Percentiles rank a stretch among this genome's conserved stretches.
Conservation (phyloP, 2,113 vertebrate genomes). For the Clarias macrocephalus region DNA sequence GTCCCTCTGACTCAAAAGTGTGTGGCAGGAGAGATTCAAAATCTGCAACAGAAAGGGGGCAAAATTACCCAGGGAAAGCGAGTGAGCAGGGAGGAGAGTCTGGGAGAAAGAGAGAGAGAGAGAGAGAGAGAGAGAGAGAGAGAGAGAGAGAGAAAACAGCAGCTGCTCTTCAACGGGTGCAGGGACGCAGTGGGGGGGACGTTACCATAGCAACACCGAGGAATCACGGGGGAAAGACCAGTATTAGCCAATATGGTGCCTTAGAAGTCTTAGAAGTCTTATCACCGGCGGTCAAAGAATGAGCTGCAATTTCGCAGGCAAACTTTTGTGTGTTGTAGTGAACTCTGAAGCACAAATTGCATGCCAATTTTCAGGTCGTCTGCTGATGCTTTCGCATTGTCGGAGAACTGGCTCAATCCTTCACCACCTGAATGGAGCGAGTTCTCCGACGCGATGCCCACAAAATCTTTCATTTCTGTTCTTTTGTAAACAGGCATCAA, state of each 20-base stretch:
- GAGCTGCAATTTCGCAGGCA: slow-evolving; percentile 57
- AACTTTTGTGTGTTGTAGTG: slow-evolving; percentile 41
- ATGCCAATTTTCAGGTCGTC: slow-evolving; percentile 35
- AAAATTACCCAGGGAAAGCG: slow-evolving; percentile 84
- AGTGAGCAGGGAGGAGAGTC: slow-evolving; percentile 65
- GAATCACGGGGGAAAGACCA: slow-evolving; percentile 72
- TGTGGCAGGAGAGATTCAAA: slow-evolving; percentile 99
- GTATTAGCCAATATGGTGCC: slow-evolving; percentile 91
- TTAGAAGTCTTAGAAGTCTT: slow-evolving; percentile 58
- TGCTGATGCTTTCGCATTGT: slow-evolving; percentile 52
- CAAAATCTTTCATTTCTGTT: slow-evolving; percentile 57
- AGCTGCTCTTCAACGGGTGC: slow-evolving; percentile 74
- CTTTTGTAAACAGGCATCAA: slow-evolving; percentile 83
- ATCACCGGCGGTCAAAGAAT: slow-evolving; percentile 53
- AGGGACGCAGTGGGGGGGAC: slow-evolving; percentile 68
- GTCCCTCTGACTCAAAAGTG: slow-evolving; percentile 99
- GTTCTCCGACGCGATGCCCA: slow-evolving; percentile 68
- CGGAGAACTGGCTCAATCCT: slow-evolving; percentile 75
- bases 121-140: slow-evolving; percentile 65
- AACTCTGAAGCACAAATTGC: background rate
- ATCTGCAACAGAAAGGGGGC: slow-evolving; percentile 99
- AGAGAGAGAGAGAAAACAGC: slow-evolving; percentile 61
- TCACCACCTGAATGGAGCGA: slow-evolving; percentile 61
- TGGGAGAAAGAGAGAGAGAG: slow-evolving; percentile 64
- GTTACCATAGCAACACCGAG: slow-evolving; percentile 78